These are phyloP conservation scores for Myopa tessellatipennis DNA, from an alignment of 2,888 invertebrate species.

Conservation along the genomic window DNA sequence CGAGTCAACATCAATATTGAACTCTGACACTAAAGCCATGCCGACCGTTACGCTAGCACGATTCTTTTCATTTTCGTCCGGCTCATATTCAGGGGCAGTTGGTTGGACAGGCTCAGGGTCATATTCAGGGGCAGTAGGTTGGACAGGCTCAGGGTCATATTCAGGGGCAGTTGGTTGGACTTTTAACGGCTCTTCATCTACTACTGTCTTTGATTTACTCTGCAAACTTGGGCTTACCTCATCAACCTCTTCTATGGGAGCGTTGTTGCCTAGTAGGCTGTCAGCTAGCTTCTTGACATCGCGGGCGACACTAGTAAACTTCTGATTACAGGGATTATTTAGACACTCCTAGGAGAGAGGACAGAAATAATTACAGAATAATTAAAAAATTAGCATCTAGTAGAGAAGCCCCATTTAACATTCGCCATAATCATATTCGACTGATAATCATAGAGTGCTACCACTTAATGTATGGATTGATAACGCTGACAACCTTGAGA, in stretches of 20 bases:
- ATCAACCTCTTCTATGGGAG: conserved; percentile 42
- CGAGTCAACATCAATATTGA: conserved; percentile 35
- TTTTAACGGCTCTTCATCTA: background rate
- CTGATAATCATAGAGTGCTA: no score
- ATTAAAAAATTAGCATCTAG: background rate
- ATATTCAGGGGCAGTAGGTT: background rate
- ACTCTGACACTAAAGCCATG: conserved; percentile 46
- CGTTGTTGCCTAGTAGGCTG: conserved; percentile 53
- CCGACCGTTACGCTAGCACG: conserved; percentile 43
- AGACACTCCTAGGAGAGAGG: conserved; percentile 52
- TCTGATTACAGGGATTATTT: conserved; percentile 60
- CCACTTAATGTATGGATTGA: no score
- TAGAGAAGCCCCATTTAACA: no score
- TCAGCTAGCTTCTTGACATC: conserved; percentile 65
- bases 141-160: background rate
- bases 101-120: no score
- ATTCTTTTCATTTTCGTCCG: background rate
- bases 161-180: background rate
- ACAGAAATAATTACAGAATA: background rate
- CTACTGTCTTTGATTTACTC: conserved; percentile 5
- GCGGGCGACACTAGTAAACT: conserved; percentile 61
- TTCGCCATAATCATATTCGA: no score
- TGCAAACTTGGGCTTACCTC: conserved; percentile 18
- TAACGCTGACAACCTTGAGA: no score
- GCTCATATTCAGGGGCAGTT: background rate